Evolutionary conservation across 2,797 vertebrate species (phyloP), one percentile per base, ranked within the genome.

Genomic region (Anabacerthia variegaticeps): DNA sequence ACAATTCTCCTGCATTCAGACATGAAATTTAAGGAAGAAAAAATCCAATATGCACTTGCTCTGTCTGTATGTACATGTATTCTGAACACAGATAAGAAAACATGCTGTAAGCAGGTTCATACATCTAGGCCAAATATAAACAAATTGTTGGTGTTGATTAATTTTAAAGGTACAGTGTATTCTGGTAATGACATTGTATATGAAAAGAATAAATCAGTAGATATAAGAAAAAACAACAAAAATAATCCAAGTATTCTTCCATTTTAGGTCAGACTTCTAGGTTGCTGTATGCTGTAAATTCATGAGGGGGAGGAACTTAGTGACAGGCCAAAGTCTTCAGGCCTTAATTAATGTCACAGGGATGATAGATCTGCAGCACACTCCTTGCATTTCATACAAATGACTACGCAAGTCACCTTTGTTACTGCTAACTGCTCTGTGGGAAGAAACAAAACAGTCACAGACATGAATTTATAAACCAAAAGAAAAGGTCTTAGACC

Each of bases 281-380:
- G 65, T 56, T 80, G n/a, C 26, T 85, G 14, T 77, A 82, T 74
- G 54, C 34, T 93, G 80, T 94, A 94, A 94, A 96, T 96, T 96
- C 92, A 94, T 88, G 83, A 95, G 51, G 56, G 68, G 93, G 92
- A 95, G 90, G 93, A 93, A 94, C 93, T 93, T 34, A 94, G 75
- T 95, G 96, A 92, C 96, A 96, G 72, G n/a, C 63, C 73, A 93
- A 85, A 93, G 71, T 88, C 88, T 95, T 95, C 61, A 96, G 74
- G 90, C 86, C 54, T 83, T 95, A 96, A 96, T 96, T 97, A 97
- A 92, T 71, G 77, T 96, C 93, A 93, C 36, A 43, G 75, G 79
- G 87, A 96, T 96, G 95, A 96, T 56, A 83, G 92, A 94, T 93
- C 36, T 85, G 52, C 61, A 85, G 36, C 21, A n/a, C 71, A 72